Evolutionary conservation across 1,140 invertebrate species (phyloP), one percentile per base, ranked within the genome.

Genomic region (Caerostris darwini): DNA sequence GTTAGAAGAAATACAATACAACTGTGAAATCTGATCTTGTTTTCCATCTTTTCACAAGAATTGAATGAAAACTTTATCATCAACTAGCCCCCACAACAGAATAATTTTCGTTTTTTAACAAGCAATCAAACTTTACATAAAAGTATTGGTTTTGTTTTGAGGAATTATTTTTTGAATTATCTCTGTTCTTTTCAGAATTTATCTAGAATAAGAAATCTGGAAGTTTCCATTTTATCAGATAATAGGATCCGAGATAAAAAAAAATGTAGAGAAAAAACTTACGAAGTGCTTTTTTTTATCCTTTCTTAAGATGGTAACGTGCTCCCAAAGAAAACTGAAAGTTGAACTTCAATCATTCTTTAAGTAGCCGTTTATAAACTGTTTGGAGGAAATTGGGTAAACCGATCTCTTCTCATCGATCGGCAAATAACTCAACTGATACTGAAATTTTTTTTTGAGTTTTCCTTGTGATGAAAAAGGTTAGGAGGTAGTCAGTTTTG

Each of bases 291-390:
- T 77, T 77, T 77, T 34, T 77, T 77, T 10, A 64, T 14, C 61
- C 61, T 14, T 17, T 64, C 61, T 64, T 64, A 64, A 64, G 17
- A 64, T 14, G 61, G 7, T 64, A 64, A 64, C 61, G 17, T 64
- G 12, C 17, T 64, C 50, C 3, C 53, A 8, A 77, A 77, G 71
- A 77, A 77, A 77, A 77, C 71, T 77, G 71, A 77, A 77, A 77
- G 71, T 77, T 69, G 67, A 69, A 69, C 67, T 69, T 77, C 71
- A 77, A 77, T 77, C 34, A 34, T 53, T 34, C 71, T 4, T 34
- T 77, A 77, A 77, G 71, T 77, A 77, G 71, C 71, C 19, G 71
- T 77, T 77, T 77, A 77, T 77, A 77, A 77, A 77, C 71, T 77
- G 34, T 77, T 77, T 77, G 71, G 34, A 50, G 34, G 34, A 77